These are phyloP conservation scores for Anisognathus igniventris DNA, from an alignment of 2,797 vertebrate species.

Conservation along the genomic window DNA sequence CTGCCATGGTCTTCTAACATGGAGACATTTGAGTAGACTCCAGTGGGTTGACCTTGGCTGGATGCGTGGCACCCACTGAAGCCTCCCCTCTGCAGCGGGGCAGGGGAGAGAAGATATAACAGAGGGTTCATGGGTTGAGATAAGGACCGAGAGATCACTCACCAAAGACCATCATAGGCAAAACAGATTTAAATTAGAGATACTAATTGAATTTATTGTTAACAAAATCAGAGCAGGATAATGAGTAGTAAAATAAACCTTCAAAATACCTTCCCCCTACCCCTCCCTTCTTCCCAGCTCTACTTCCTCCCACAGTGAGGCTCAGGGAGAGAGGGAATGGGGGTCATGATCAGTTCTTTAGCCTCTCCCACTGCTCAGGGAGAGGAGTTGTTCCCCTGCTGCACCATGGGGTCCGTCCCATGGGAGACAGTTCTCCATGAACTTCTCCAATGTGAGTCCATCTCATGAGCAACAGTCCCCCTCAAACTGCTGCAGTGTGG, in stretches of 20 bases:
- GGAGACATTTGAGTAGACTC: background rate
- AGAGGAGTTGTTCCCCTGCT: background rate
- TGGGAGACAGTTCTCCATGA: background rate
- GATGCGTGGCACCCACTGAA: background rate
- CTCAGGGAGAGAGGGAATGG: background rate
- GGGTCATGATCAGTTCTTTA: rapidly evolving
- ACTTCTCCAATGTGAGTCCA: background rate
- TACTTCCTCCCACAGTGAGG: background rate
- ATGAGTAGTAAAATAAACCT: background rate
- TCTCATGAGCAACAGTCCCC: background rate
- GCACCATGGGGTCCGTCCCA: background rate
- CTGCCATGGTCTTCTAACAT: background rate
- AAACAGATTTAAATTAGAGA: background rate
- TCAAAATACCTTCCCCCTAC: background rate
- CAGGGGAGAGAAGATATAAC: background rate
- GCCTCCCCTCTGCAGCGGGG: background rate
- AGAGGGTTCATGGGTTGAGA: background rate
- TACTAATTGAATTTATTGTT: background rate
- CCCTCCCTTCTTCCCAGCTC: background rate
- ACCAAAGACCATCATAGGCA: background rate
- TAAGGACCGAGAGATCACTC: background rate
- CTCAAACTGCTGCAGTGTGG: background rate
- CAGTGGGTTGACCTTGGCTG: background rate
- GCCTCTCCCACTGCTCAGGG: background rate
- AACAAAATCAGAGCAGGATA: background rate